phyloP scores from a whole-genome alignment of 2,797 vertebrate species.

The Allobates femoralis region DNA sequence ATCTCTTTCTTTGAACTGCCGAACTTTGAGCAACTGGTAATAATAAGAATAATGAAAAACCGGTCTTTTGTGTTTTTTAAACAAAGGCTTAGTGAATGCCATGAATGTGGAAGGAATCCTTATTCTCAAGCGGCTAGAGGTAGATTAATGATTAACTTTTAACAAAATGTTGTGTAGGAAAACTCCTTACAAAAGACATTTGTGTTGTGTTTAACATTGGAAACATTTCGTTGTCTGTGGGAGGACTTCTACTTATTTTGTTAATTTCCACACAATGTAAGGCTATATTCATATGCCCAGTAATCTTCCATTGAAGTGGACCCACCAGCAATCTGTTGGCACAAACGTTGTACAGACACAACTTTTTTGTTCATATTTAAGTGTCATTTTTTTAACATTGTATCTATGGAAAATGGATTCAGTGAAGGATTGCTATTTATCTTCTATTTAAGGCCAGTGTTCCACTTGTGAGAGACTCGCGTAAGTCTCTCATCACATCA shows the following conservation, averaged over 20 bases:
- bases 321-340: no score
- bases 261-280: neutral
- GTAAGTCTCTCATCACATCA: no score
- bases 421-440: no score
- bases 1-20: neutral
- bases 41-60: conserved; percentile 24
- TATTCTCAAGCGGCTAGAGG: neutral
- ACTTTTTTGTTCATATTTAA: no score
- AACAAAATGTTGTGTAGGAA: neutral
- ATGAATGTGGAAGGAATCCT: neutral
- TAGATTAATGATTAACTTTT: conserved; percentile 7
- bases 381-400: no score
- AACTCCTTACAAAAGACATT: neutral
- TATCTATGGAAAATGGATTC: no score
- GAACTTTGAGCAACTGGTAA: neutral
- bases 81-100: neutral
- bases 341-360: no score
- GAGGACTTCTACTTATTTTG: neutral
- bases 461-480: no score
- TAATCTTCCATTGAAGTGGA: no score
- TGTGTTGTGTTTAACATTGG: neutral
- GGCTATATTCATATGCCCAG: neutral
- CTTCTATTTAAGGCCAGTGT: no score
- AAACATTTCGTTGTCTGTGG: neutral
- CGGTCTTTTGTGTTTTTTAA: neutral